Base-by-base conservation (phyloP, 1,140 invertebrate genomes). In the Ectropis grisescens region DNA sequence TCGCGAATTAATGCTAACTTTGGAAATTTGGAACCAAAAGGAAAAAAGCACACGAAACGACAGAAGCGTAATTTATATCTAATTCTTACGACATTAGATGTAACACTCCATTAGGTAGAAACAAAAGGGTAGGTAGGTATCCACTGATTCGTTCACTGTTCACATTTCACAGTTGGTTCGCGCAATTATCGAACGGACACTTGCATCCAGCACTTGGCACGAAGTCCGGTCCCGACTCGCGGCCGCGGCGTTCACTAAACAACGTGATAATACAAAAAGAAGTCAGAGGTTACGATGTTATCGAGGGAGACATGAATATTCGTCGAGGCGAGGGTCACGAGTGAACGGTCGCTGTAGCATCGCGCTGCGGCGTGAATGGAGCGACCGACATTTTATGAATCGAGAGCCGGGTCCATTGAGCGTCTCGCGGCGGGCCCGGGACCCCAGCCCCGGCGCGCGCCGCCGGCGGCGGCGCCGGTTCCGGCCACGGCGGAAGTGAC, bases 341-440 rank as follows among this genome's bases (percentile, higher is more conserved):
- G 71, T 80, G 75, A 76, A 42, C 75, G 75, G 61, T 61, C 64
- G 48, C 55, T 26, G 68, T 53, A 76, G 66, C 75, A 68, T 58
- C 68, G 66, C 64, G 49, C 56, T 57, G 64, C 66, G 68, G 66
- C 72, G 75, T 75, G 68, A 80, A 80, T 80, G 75, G 71, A 67
- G 51, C 70, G 70, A 69, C 71, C 69, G 75, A 80, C 71, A 79
- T 80, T 76, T 79, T 74, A 76, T 80, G 74, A 80, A 80, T 80
- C 59, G 69, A 76, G 69, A 66, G 58, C 60, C 74, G 66, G 64
- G 71, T 70, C 67, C 74, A 79, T 79, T 79, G 74, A 76, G 58
- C 62, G 61, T 57, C 43, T 51, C 54, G 55, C 28, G 41, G 32
- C 41, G 29, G 31, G 42, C 43, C 41, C 35, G 37, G 49, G 52